These are phyloP conservation scores for Ceraclea dissimilis DNA, from an alignment of 2,888 invertebrate species.

Conservation along the genomic window DNA sequence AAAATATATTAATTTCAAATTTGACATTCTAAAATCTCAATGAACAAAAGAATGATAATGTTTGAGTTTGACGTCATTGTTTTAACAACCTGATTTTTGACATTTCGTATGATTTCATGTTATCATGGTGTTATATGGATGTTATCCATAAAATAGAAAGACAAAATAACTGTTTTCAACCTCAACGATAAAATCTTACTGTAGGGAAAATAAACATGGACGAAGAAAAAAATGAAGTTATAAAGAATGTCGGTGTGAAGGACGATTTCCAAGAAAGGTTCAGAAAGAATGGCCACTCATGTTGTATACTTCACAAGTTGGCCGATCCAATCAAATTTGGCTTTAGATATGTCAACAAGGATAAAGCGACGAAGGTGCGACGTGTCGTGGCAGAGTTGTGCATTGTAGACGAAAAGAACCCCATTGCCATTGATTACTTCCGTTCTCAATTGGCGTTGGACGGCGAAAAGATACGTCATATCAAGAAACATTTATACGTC, in stretches of 20 bases:
- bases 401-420: constrained; percentile 33
- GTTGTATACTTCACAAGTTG: constrained; percentile 6
- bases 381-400: constrained; percentile 10
- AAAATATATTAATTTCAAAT: no score
- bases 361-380: background rate
- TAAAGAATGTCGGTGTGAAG: background rate
- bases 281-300: constrained; percentile 12
- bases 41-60: no score
- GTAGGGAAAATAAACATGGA: no score
- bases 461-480: constrained; percentile 34
- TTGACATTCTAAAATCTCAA: no score
- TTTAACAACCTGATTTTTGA: no score
- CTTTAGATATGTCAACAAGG: background rate
- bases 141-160: no score
- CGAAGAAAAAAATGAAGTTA: no score
- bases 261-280: constrained; percentile 5
- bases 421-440: constrained; percentile 31
- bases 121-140: no score
- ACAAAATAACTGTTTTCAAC: no score
- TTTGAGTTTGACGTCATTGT: no score
- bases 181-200: no score
- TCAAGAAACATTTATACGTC: constrained; percentile 31
- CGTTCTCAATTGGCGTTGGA: constrained; percentile 33
- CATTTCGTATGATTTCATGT: no score
- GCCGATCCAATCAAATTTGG: constrained; percentile 9